Base-by-base conservation (phyloP, 2,797 vertebrate genomes). In the Streptopelia turtur region DNA sequence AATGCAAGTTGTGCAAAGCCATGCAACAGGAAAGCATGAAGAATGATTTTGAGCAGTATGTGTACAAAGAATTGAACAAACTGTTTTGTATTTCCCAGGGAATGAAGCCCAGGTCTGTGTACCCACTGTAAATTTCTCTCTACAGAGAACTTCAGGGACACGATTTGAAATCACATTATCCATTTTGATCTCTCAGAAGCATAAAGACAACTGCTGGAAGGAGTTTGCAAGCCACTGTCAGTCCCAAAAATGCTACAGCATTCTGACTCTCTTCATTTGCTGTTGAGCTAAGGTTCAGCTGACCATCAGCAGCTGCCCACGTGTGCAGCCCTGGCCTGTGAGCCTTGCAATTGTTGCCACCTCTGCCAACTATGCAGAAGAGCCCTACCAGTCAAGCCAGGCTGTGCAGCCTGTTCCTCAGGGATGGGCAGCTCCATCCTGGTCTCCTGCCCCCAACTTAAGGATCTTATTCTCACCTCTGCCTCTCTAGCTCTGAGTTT, bases 161-260 rank as follows among this genome's bases (percentile, higher is more conserved):
- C 0, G 0, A 30, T 35, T 30, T 70, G 60, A 82, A 90, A 53
- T 11, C 1, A 0, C n/a, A 63, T 56, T 82, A 81, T 21, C 50
- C 9, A 10, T 61, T 81, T 75, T 53, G 30, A 68, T 47, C 24
- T 68, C 49, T 52, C 64, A 89, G 39, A 70, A 87, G 37, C 37
- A 80, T 14, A 30, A 83, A 89, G 25, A 60, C 35, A 69, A 45
- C 9, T 6, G 16, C 24, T 25, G 17, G 31, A 91, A 75, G 45
- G 17, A 59, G 37, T 30, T 20, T 31, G 30, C 1, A 0, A 85
- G 49, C 28, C 31, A 72, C 24, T 0, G 0, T 60, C 71, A 80
- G 37, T 39, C 25, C 33, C 61, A 33, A 79, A 83, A 81, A 41
- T n/a, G 10, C 30, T 70, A 50, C 20, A 41, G 25, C n/a, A 79